Evolutionary conservation across 2,113 vertebrate species (phyloP), one percentile per base, ranked within the genome.

Genomic region (Turdus rufiventris): DNA sequence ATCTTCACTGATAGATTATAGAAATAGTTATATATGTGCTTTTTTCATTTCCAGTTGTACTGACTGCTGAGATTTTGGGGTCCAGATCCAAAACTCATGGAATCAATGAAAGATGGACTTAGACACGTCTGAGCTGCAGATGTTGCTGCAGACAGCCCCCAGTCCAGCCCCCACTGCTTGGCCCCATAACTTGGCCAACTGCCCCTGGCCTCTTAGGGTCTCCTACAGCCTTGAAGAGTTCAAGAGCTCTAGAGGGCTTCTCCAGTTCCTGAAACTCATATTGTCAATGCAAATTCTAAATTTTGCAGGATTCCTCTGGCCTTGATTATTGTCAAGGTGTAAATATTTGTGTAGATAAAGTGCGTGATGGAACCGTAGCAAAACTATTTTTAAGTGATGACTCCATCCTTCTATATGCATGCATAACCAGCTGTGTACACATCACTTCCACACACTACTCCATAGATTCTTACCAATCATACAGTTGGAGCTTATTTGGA

Each of bases 351-450:
- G 31, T n/a, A 43, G 47, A 61, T 50, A 76, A 85, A 28, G 43
- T 43, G 16, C 16, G 33, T 21, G 57, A 36, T 43, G 21, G 45
- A 23, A 14, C 68, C 16, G 40, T 1, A 40, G 21, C 66, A 63
- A 62, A 92, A 61, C 15, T 47, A 15, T 88, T 93, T 83, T 50
- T 58, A 80, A 77, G 47, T 18, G 45, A 73, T 47, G 77, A 43
- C 10, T 74, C 42, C 17, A 24, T 29, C 20, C 18, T 51, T 95
- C 29, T 56, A 5, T 42, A 65, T 5, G 65, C 8, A 21, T 43
- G 29, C 42, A 83, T 63, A 73, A 33, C 36, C 88, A 95, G 66
- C 88, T 95, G 74, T 75, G 70, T 79, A 93, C 71, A 96, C 81
- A 84, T 14, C 38, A 62, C 63, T 74, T 47, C 38, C 50, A 42